Evolutionary conservation across 53 echinoderm and acorn worm species (phyloP).

Genomic region (Temnopleurus reevesii): DNA sequence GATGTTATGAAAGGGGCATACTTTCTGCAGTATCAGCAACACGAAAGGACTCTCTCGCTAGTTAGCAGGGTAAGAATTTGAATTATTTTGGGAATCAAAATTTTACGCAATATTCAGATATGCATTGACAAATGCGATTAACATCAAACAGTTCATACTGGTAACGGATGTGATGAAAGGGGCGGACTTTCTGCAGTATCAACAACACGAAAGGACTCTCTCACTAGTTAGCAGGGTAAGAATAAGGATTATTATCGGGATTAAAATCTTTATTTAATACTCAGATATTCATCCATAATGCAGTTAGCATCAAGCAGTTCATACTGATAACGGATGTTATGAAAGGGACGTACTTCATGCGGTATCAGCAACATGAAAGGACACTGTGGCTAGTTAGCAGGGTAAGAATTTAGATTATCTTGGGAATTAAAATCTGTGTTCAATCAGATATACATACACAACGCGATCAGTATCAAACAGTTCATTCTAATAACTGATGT

Average conservation of each 20-base stretch:
- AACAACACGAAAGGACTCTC: constrained; percentile 81
- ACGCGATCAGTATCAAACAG: constrained; percentile 89
- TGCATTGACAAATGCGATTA: constrained; percentile 92
- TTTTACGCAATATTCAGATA: constrained; percentile 93
- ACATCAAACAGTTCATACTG: constrained; percentile 94
- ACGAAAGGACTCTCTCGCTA: no score
- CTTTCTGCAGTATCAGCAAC: no score
- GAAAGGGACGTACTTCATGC: constrained; percentile 84
- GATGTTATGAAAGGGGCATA: no score
- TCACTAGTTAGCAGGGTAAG: constrained; percentile 97
- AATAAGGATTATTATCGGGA: no score
- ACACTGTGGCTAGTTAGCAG: constrained; percentile 95
- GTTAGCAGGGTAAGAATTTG: no score
- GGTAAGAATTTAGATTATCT: constrained; percentile 72
- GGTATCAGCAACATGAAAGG: constrained; percentile 82
- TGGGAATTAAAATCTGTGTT: no score
- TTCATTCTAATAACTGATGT: constrained; percentile 90
- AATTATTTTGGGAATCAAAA: no score
- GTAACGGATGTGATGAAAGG: constrained; percentile 92
- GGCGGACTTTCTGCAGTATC: constrained; percentile 81
- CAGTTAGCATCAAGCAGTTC: constrained; percentile 94
- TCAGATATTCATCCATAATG: constrained; percentile 94
- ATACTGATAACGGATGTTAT: constrained; percentile 86
- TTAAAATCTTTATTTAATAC: constrained; percentile 98
- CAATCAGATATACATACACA: constrained; percentile 97